Evolutionary conservation across 2,113 vertebrate genomes (phyloP).

Genomic region (Chionis minor): DNA sequence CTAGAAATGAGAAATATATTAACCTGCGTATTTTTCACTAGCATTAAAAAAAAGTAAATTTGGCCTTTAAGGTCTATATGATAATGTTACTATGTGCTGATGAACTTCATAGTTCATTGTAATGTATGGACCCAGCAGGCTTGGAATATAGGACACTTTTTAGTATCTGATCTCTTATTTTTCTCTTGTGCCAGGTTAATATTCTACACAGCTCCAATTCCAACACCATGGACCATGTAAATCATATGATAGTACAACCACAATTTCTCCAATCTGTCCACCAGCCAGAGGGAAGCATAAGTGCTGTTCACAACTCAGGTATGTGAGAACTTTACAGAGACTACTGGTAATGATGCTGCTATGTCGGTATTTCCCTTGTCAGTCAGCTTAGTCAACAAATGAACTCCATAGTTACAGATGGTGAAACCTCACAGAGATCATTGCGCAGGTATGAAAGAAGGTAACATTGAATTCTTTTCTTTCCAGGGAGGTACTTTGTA

Average conservation of each 20-base stretch:
- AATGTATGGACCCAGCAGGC: neutral
- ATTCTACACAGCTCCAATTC: conserved; percentile 84
- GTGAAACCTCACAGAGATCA: neutral
- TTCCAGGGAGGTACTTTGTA: neutral
- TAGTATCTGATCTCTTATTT: neutral
- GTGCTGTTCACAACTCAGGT: conserved; percentile 81
- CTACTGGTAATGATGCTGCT: neutral
- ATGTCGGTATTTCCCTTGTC: neutral
- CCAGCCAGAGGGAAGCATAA: conserved; percentile 74
- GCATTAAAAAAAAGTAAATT: neutral
- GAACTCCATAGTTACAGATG: neutral
- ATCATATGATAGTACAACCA: conserved; percentile 84
- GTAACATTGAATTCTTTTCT: neutral
- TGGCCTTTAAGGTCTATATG: neutral
- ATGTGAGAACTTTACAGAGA: neutral
- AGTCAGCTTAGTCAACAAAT: neutral
- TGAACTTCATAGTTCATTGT: neutral
- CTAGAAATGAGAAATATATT: neutral
- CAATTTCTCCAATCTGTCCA: conserved; percentile 87
- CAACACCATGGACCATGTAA: conserved; percentile 79
- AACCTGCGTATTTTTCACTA: neutral
- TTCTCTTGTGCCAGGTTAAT: conserved; percentile 78
- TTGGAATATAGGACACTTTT: neutral
- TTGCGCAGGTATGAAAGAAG: neutral
- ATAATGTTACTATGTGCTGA: neutral